phyloP scores from a whole-genome alignment of 2,888 invertebrate genomes.

The Busseola fusca region DNA sequence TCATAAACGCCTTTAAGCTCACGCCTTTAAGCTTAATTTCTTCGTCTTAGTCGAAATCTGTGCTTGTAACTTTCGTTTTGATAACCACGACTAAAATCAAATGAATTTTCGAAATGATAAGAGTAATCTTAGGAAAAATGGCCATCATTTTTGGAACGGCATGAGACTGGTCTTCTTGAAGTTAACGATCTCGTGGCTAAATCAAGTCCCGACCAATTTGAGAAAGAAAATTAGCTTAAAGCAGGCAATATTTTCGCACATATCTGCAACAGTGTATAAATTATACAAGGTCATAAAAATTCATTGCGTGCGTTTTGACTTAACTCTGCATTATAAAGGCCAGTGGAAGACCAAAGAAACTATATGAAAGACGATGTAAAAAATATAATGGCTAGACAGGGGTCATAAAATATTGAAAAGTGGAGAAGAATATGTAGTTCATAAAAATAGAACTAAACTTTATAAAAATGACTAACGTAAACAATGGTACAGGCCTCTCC shows the following conservation, averaged over 20 bases:
- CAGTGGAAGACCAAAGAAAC: neutral
- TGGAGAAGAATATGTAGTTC: too few relatives aligned
- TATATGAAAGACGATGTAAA: too few relatives aligned
- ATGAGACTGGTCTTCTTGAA: neutral
- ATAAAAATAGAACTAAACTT: too few relatives aligned
- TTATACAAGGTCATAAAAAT: conserved; percentile 2
- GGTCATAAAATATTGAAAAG: too few relatives aligned
- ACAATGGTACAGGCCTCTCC: too few relatives aligned
- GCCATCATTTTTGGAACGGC: neutral
- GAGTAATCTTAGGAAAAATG: neutral
- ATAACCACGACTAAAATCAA: neutral
- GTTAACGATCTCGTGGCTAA: neutral
- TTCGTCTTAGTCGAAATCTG: neutral
- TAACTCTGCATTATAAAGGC: neutral
- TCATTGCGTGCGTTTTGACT: neutral
- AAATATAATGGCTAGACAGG: too few relatives aligned
- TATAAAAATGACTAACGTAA: too few relatives aligned
- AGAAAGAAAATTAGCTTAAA: neutral
- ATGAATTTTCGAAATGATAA: neutral
- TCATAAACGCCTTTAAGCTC: neutral
- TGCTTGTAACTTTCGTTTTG: neutral
- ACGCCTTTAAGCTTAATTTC: neutral
- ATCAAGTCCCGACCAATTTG: neutral
- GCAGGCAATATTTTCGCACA: neutral
- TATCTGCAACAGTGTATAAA: neutral